phyloP scores from a whole-genome alignment of 2,113 vertebrate genomes.

The Anhinga rufa region DNA sequence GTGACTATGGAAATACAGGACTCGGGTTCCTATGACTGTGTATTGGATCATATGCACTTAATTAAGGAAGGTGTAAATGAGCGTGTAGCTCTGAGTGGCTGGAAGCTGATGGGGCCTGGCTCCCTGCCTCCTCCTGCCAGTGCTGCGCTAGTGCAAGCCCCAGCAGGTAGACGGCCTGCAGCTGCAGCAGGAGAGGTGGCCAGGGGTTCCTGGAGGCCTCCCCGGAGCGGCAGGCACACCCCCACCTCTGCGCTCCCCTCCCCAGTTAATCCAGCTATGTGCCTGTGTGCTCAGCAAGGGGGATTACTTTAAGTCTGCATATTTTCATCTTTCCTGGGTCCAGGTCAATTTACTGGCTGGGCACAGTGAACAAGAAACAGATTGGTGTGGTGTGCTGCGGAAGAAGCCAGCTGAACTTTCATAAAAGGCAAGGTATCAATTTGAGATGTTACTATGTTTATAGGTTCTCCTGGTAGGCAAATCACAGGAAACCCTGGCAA shows the following conservation, averaged over 20 bases:
- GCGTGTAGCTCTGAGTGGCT: background rate
- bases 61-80: no score
- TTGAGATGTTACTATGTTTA: background rate
- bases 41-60: rapidly evolving
- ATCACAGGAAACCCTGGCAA: background rate
- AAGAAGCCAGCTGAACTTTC: background rate
- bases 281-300: constrained; percentile 39
- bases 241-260: background rate
- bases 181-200: background rate
- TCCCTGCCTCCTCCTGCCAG: background rate
- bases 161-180: background rate
- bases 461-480: background rate
- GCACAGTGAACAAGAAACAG: background rate
- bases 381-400: background rate
- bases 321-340: constrained; percentile 39
- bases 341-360: background rate
- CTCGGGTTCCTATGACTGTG: rapidly evolving
- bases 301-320: constrained; percentile 55
- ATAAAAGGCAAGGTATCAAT: background rate
- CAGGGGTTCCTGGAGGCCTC: background rate
- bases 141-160: rapidly evolving
- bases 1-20: background rate
- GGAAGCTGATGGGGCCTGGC: background rate
- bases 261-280: background rate
- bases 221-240: background rate